phyloP scores from a whole-genome alignment of 1,140 invertebrate species.

The Drosophila albomicans region DNA sequence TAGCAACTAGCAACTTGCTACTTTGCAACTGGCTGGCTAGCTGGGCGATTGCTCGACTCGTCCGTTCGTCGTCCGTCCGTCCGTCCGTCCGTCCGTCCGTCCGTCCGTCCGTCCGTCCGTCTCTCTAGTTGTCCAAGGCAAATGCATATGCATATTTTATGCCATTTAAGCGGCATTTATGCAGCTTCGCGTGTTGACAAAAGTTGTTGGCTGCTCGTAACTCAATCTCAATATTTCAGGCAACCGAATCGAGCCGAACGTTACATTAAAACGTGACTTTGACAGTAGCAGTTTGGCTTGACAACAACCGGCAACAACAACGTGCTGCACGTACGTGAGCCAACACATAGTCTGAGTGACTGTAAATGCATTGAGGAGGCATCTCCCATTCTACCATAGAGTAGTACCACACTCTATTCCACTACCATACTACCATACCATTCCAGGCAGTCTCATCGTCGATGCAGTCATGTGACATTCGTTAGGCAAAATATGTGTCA shows the following conservation, averaged over 20 bases:
- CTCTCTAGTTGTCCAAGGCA: conserved; percentile 15
- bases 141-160: conserved; percentile 82
- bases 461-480: conserved; percentile 69
- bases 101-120: background rate
- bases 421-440: conserved; percentile 13
- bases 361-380: conserved; percentile 46
- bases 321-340: conserved; percentile 38
- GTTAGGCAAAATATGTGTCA: conserved; percentile 81
- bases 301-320: conserved; percentile 52
- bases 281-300: conserved; percentile 78
- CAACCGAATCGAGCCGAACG: conserved; percentile 55
- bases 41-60: background rate
- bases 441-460: conserved; percentile 34
- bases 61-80: background rate
- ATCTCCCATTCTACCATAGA: conserved; percentile 29
- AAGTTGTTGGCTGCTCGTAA: conserved; percentile 81
- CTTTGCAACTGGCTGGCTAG: conserved; percentile 17
- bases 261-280: conserved; percentile 82
- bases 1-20: conserved; percentile 42
- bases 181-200: conserved; percentile 81
- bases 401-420: no score
- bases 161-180: conserved; percentile 81
- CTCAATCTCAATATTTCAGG: conserved; percentile 81
- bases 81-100: background rate
- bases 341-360: conserved; percentile 55